Base-by-base conservation (phyloP, 2,113 vertebrate genomes). In the Charadrius vociferus region DNA sequence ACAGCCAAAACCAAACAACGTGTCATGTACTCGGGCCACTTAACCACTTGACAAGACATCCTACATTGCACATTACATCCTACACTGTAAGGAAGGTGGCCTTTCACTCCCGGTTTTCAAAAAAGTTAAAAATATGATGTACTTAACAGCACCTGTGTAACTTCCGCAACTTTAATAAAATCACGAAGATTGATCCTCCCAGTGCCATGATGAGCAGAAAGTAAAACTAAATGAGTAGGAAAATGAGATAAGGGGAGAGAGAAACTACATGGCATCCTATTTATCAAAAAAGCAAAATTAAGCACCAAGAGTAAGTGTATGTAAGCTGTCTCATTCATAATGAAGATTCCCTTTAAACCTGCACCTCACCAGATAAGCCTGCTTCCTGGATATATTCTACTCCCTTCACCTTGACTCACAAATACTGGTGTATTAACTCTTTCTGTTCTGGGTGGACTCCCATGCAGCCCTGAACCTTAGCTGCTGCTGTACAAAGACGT, bases 271-370 rank as follows among this genome's bases (percentile, higher is more conserved):
- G 12, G 43, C 50, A 78, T 37, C 24, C 37, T 30, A 9, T 55
- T 66, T n/a, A 62, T 83, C 83, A 78, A 66, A 90, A 61, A 12
- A 32, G 36, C 55, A 90, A 77, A 77, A 84, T 49, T 37, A 67
- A 83, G 47, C 30, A 78, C 5, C 37, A 67, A 53, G 45, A 58
- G 11, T 19, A 68, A 65, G 19, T 0, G 1, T 15, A 65, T 0
- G 0, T 45, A 53, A 94, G 10, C 27, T 39, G 21, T 14, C 52
- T 73, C 30, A 36, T 43, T 83, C 24, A n/a, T n/a, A 77, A 74
- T 53, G 65, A 52, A 49, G 53, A 73, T 29, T 86, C 41, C 32
- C n/a, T 70, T 74, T 49, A 86, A 68, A 68, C 10, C 22, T 29
- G 30, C 30, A 12, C 32, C 43, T 82, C 45, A 26, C 9, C 61